A percentile compares a stretch with the other conserved stretches of the same genome.
Conservation (phyloP, 2,113 vertebrate species). For the Antechinus stuartii region DNA sequence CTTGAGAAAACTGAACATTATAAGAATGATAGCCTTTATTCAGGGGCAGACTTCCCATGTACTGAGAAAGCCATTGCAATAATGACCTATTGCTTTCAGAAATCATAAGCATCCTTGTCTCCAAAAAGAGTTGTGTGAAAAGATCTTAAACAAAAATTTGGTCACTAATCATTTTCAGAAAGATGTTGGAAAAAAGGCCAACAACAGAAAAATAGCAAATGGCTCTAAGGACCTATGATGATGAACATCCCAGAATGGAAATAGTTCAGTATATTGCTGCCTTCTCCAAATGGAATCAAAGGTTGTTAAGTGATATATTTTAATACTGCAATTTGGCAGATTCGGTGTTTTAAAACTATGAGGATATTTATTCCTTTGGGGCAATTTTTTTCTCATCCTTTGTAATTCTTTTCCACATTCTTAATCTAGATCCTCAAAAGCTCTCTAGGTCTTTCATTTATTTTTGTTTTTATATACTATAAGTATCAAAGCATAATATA, state of each 20-base stretch:
- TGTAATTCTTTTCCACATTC: not conserved
- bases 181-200: not conserved
- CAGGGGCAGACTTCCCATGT: not conserved
- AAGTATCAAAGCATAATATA: not conserved
- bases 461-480: not conserved
- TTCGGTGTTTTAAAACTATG: not conserved
- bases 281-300: not conserved
- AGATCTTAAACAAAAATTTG: not conserved
- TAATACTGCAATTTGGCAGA: not conserved
- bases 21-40: constrained; percentile 2
- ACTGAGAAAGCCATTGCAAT: not conserved
- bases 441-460: not conserved
- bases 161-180: not conserved
- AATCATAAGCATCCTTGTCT: not conserved
- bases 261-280: not conserved
- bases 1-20: constrained; percentile 29
- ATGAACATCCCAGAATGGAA: not conserved
- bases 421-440: not conserved
- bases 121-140: not conserved
- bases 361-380: not conserved
- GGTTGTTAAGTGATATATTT: not conserved
- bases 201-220: not conserved
- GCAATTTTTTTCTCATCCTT: not conserved
- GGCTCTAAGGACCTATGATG: not conserved
- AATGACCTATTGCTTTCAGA: not conserved